Evolutionary conservation across 2,113 vertebrate genomes (phyloP), one percentile per base, ranked within the genome.

Genomic region (Corydoras sp.): DNA sequence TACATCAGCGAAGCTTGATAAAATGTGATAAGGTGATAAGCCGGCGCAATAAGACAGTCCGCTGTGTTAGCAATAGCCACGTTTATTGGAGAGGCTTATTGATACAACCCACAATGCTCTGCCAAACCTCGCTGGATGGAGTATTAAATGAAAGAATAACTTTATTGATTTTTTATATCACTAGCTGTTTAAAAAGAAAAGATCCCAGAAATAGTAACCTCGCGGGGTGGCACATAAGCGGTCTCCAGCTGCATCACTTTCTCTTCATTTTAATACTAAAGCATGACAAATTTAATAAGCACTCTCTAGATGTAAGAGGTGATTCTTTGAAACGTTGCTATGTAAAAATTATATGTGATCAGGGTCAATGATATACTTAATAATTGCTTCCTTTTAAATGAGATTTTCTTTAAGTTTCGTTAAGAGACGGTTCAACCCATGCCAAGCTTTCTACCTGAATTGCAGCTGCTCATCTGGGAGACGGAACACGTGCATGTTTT

Each of bases 11-110:
- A 43, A 72, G 72, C 86, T 87, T 87, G 79, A 88, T 85, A 84
- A 87, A 84, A 87, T 81, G 84, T 82, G 84, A 89, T 84, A 81
- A 85, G 81, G 82, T 85, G 88, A 89, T 87, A 88, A 87, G 86
- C 83, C 82, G 61, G 74, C 65, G 80, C 81, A 85, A 87, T 86
- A 89, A 87, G 86, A 84, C 79, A 83, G 82, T 85, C 81, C 78
- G 79, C 78, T 81, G 81, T 82, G 83, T 83, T 86, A 87, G 85
- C 77, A 15, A 77, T 79, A 82, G 87, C 82, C 81, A 82, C 84
- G 72, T 80, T 85, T 85, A 87, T 82, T 85, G 86, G 85, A 77
- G 73, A 75, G 84, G 80, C 83, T 88, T 89, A 88, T 86, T 88
- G 87, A 90, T 87, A 90, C 79, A 77, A 84, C 86, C 85, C 84